Evolutionary conservation across 2,888 invertebrate species (phyloP).

Genomic region (Trichopria drosophilae): DNA sequence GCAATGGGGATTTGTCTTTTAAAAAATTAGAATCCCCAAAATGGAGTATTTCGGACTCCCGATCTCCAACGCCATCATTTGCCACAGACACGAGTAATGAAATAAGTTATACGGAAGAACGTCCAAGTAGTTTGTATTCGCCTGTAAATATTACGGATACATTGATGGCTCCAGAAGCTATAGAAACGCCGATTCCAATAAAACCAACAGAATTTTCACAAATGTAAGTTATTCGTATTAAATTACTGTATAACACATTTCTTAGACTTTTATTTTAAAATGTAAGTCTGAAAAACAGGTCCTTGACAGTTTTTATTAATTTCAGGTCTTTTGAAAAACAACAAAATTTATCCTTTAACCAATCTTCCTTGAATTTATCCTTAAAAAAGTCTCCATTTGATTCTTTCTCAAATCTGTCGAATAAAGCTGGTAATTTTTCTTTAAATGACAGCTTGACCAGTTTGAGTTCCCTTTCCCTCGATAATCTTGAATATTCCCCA

Average conservation of each 20-base stretch:
- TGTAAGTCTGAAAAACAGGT: background rate
- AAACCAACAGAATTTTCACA: conserved; percentile 28
- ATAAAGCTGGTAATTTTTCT: conserved; percentile 12
- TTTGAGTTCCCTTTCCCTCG: conserved; percentile 58
- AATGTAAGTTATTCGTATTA: conserved; percentile 8
- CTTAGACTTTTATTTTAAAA: too few relatives aligned
- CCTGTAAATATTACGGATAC: conserved; percentile 41
- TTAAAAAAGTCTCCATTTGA: background rate
- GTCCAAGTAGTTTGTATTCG: conserved; percentile 26
- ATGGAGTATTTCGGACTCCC: conserved; percentile 20
- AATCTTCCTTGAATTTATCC: background rate
- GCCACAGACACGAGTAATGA: conserved; percentile 6
- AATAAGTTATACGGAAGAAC: conserved; percentile 18
- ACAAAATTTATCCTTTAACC: background rate
- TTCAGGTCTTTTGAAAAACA: background rate
- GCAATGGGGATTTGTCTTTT: conserved; percentile 41
- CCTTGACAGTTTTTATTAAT: background rate
- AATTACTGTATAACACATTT: too few relatives aligned
- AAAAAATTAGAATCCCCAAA: conserved; percentile 49
- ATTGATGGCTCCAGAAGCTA: conserved; percentile 29
- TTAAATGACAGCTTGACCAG: conserved; percentile 64
- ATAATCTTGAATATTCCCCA: conserved; percentile 30
- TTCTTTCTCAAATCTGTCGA: conserved; percentile 9
- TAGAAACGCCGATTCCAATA: conserved; percentile 36
- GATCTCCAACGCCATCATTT: conserved; percentile 15